phyloP scores from a whole-genome alignment of 2,113 vertebrate genomes.

The Acanthochromis polyacanthus region DNA sequence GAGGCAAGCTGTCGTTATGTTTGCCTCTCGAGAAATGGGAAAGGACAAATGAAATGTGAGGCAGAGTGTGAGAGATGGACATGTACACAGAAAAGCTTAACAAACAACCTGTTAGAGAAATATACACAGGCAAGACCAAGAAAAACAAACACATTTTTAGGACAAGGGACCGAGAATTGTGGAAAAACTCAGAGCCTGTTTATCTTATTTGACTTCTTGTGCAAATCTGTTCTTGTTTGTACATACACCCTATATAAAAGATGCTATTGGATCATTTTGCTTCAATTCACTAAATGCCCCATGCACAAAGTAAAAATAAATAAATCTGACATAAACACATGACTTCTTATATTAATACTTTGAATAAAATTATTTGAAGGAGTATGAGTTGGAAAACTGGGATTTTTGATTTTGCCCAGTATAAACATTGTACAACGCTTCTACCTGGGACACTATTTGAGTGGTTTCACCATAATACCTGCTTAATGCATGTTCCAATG shows the following conservation, averaged over 20 bases:
- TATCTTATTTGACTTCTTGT: not conserved
- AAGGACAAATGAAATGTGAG: slow-evolving; percentile 54
- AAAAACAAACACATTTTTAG: not conserved
- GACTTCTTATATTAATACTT: no score
- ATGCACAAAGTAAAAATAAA: no score
- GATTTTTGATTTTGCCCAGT: no score
- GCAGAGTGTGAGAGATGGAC: slow-evolving; percentile 22
- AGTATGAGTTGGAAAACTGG: no score
- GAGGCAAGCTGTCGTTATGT: slow-evolving; percentile 35
- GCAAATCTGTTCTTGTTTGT: not conserved
- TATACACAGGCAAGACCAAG: not conserved
- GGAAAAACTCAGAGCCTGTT: not conserved
- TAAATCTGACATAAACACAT: no score
- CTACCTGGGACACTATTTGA: no score
- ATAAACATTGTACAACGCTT: no score
- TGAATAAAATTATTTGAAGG: no score
- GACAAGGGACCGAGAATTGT: not conserved
- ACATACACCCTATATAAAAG: not conserved
- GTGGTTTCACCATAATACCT: no score
- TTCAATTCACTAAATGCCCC: no score
- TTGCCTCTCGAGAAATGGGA: slow-evolving; percentile 54
- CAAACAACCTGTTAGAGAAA: slow-evolving; percentile 12
- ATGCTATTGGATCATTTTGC: not conserved
- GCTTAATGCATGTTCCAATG: no score
- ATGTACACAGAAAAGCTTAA: slow-evolving; percentile 10